Evolutionary conservation across 1,140 invertebrate species (phyloP), one percentile per base, ranked within the genome.

Genomic region (Frieseomelitta varia): DNA sequence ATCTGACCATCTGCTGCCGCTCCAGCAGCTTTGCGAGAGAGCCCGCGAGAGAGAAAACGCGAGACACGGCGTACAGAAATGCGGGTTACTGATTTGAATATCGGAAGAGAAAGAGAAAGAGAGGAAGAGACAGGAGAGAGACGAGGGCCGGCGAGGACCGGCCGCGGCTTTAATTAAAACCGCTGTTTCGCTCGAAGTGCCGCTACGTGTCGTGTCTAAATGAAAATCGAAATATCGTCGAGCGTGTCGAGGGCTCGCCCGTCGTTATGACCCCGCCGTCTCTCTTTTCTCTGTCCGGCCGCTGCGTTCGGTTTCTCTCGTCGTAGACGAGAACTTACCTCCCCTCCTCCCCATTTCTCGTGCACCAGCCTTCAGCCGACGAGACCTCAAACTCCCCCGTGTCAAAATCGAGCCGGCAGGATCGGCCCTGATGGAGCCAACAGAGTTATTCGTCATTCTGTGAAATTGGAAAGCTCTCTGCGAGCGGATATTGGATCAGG

Each of bases 91-190:
- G 82, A 84, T 76, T 81, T 58, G 90, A 88, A 90, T 90, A 90
- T 87, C 89, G 88, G 76, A 56, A 83, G 69, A 75, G 58, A 77
- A 71, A 30, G 83, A 85, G 39, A 71, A 39, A 69, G 8, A 71
- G 39, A 51, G 34, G 24, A 12, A 19, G 47, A 74, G 27, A 55
- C n/a, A n/a, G n/a, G n/a, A n/a, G 19, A 30, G 47, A 30, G 39
- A 24, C 1, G 68, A 77, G 56, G 39, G 47, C 0, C 14, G 12
- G 47, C 19, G 11, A 4, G 78, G 84, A 68, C 77, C 85, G 91
- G 90, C 92, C 92, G 89, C 88, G 91, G 92, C 89, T 94, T 94
- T 94, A 94, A 94, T 94, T 94, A 94, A 94, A 94, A 81, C 89
- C 82, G 80, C 69, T 80, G 81, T 81, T 72, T 79, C 87, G 82